A percentile compares a stretch with the other conserved stretches of the same genome.
Evolutionary conservation across 2,797 vertebrate genomes (phyloP).

Genomic region (Rhinophrynus dorsalis): DNA sequence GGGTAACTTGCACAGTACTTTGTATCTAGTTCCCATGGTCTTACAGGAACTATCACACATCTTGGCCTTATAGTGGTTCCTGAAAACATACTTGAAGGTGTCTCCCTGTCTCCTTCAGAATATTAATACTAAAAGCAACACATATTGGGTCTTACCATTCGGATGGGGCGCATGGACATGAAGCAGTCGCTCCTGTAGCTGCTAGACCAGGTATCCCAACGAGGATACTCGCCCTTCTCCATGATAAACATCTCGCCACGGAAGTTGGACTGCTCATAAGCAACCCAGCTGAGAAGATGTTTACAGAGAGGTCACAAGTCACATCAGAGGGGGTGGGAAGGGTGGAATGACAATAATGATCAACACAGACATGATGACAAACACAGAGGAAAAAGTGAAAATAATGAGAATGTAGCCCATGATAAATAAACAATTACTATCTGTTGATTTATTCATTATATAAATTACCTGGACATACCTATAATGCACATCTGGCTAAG

Average conservation of each 20-base stretch:
- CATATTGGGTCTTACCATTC: conserved; percentile 79
- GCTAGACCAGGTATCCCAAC: conserved; percentile 97
- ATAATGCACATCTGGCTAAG: too few species aligned
- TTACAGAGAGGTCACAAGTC: conserved; percentile 30
- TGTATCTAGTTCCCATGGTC: too few species aligned
- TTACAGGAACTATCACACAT: too few species aligned
- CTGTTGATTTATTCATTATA: too few species aligned
- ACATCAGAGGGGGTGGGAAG: conserved; percentile 14
- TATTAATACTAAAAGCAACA: too few species aligned
- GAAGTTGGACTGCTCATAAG: conserved; percentile 92
- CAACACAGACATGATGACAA: conserved; percentile 12
- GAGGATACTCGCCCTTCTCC: conserved; percentile 95
- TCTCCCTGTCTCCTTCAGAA: too few species aligned
- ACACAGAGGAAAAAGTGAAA: conserved; percentile 11
- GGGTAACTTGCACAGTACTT: too few species aligned
- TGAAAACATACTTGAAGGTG: too few species aligned
- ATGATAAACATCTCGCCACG: conserved; percentile 96
- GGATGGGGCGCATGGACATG: conserved; percentile 90
- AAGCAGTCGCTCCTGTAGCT: conserved; percentile 92
- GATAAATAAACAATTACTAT: too few species aligned
- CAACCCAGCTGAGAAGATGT: conserved; percentile 81
- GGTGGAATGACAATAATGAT: neutral
- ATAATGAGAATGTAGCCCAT: conserved; percentile 32
- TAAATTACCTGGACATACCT: too few species aligned
- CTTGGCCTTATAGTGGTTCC: too few species aligned